Evolutionary conservation across 2,888 invertebrate genomes (phyloP).

Genomic region (Lordiphosa andalusiaca): DNA sequence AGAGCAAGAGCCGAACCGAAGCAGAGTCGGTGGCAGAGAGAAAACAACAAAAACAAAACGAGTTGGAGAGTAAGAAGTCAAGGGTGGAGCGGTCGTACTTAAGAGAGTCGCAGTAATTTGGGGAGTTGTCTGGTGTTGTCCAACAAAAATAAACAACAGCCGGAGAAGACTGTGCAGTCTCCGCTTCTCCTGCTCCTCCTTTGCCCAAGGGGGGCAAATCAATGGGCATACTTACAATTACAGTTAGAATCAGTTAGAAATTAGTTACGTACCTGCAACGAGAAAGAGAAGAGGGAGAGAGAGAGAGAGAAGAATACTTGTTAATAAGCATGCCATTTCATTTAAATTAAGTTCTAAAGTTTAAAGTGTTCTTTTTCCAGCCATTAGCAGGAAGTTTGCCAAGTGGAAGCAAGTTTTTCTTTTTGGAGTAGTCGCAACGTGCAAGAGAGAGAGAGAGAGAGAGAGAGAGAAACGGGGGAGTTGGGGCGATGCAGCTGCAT

Average conservation of each 20-base stretch:
- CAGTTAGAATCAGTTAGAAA: conserved; percentile 37
- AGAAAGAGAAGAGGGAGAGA: conserved; percentile 5
- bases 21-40: background rate
- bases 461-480: background rate
- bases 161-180: conserved; percentile 18
- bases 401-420: conserved; percentile 25
- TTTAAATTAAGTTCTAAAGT: conserved; percentile 54
- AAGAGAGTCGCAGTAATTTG: conserved; percentile 1
- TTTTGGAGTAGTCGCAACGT: conserved; percentile 8
- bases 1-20: conserved; percentile 3
- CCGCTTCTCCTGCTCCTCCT: conserved; percentile 32
- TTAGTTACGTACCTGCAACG: conserved; percentile 37
- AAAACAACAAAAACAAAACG: background rate
- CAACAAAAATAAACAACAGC: conserved; percentile 9
- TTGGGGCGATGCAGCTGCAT: conserved; percentile 29
- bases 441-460: no score
- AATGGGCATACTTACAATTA: conserved; percentile 61
- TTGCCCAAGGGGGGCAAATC: no score
- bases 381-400: conserved; percentile 43
- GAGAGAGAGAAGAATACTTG: conserved; percentile 9
- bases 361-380: conserved; percentile 32
- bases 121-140: no score
- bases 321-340: conserved; percentile 39
- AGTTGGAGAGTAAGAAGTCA: conserved; percentile 1
- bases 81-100: background rate